Evolutionary conservation across 2,797 vertebrate species (phyloP), one percentile per base, ranked within the genome.

Genomic region (Parauchenoglanis punctatus): DNA sequence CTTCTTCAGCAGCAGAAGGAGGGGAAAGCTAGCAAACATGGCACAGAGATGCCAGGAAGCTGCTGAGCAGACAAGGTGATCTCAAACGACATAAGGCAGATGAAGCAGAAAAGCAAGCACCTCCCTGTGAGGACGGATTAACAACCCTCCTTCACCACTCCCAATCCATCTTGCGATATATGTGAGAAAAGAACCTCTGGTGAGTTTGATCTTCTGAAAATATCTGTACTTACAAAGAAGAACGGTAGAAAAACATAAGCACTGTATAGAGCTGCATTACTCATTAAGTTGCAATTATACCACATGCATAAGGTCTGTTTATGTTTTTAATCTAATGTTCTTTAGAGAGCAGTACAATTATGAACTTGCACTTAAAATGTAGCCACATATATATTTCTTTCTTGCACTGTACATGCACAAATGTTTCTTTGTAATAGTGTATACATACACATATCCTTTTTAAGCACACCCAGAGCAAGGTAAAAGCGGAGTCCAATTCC

Each of bases 1-100:
- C 31, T 35, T 56, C 49, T 58, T 56, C 23, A 65, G 25, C 61
- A 63, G 59, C 59, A 81, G 23, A 65, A 40, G 59, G 58, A 46
- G 13, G 13, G 13, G 40, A 63, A 81, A 65, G 81, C 58, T 49
- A 67, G 59, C 61, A 82, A 65, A 82, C 81, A 63, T 63, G 46
- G 58, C 58, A 49, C 67, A 65, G 61, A 49, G 58, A 81, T 46
- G 78, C 78, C 78, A 81, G 44, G 8, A 82, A 82, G 61, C 44
- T 82, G 81, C 81, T 82, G 81, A 82, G 61, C 44, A 58, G 49
- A 70, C 65, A 85, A 73, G 56, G 10, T 35, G 31, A 15, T 73
- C 49, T 35, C 28, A 70, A 85, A 85, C 67, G 46, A 25, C 23
- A 58, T 58, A 56, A 25, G 67, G 65, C 52, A 72, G 28, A 72